Base-by-base conservation (phyloP, 2,888 invertebrate species). In the Acrocyrtus sp. region DNA sequence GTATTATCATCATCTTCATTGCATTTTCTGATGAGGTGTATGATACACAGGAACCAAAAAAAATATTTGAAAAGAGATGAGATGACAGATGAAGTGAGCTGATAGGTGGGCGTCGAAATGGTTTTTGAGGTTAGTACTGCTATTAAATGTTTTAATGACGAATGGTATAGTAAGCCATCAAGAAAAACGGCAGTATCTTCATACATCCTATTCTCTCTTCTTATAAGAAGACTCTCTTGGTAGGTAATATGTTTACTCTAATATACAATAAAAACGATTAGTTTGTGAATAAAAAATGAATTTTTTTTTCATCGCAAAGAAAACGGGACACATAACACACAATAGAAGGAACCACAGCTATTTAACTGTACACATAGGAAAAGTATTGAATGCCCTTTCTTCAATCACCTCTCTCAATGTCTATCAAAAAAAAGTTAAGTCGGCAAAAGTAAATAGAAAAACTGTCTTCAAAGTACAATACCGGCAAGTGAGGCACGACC, bases 81-180 rank as follows among this genome's bases (percentile, higher is more conserved):
- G 56, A 69, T 69, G 68, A 69, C 60, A 69, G 68, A 69, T 69
- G 60, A 69, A 57, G 24, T 22, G 34, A 45, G 53, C 56, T 69
- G 61, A 69, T 61, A 61, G 68, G 61, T 69, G 68, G 61, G 61
- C 61, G 68, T 69, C 68, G 61, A 69, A 68, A 60, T 61, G 61
- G 47, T 29, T 69, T 67, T 69, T 69, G 58, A 48, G 68, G 68
- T 69, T 69, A 69, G 54, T 69, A 47, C 29, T 69, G 61, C 41
- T 53, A 56, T 69, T 54, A 69, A 68, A 62, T 61, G 34, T 41
- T n/a, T 68, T 66, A 58, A 47, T 69, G 60, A 69, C 61, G 58
- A 58, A 39, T 66, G n/a, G n/a, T n/a, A n/a, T n/a, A n/a, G n/a
- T n/a, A n/a, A n/a, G n/a, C n/a, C n/a, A n/a, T n/a, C n/a, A n/a